Base-by-base conservation (phyloP, 2,113 vertebrate species). In the Turnix velox region DNA sequence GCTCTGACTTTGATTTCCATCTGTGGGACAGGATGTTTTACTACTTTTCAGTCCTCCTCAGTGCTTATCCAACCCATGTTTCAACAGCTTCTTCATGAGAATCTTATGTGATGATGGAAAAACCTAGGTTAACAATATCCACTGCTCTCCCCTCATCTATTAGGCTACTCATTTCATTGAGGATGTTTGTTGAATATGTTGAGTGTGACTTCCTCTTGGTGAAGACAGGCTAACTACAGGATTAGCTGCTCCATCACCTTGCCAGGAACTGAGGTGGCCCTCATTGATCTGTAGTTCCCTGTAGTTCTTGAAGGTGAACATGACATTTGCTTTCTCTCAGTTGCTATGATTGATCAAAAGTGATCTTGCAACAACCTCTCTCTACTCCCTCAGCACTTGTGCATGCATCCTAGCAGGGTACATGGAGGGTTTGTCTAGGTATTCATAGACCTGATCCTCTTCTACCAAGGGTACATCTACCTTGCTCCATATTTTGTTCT, bases 311-410 rank as follows among this genome's bases (percentile, higher is more conserved):
- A 49, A 77, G 33, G 17, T 11, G 48, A 4, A 12, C 67, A 14
- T 3, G 5, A 23, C 6, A 20, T 57, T 73, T 33, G 2, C 10
- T 85, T 62, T 79, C 12, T 78, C 9, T 28, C 20, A 19, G 0
- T 9, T 42, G 5, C 40, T 22, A 23, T 9, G 5, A 59, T 46
- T 6, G 17, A 48, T 22, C n/a, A 20, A 4, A 71, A 71, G 8
- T 24, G 33, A 12, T 30, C 19, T 67, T 0, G 0, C 2, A 5
- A 30, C 57, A 33, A n/a, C 18, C 22, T n/a, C 9, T 37, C 10
- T 16, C 6, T 22, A 5, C 22, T 74, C 9, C 49, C 22, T 90
- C 6, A 18, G 37, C 16, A 33, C 28, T 48, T 43, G 3, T 4
- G 35, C 13, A 6, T 48, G 8, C 18, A n/a, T 40, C 37, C 48